phyloP scores from a whole-genome alignment of 2,797 vertebrate genomes.

The Spinibarbus caldwelli region DNA sequence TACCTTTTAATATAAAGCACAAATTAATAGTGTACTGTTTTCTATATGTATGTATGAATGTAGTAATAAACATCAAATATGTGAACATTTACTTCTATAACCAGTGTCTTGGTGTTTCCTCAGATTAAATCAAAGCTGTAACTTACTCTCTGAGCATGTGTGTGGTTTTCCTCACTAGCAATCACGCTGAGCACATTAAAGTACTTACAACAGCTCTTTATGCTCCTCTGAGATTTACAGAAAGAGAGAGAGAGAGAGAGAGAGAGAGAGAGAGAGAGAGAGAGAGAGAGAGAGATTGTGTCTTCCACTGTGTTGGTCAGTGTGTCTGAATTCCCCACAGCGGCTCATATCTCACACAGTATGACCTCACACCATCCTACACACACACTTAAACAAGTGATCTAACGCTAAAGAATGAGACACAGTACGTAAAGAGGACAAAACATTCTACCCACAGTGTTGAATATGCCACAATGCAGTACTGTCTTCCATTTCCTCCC shows the following conservation, averaged over 20 bases:
- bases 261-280: too few relatives aligned
- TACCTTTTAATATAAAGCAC: neutral
- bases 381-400: conserved; percentile 42
- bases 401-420: conserved; percentile 26
- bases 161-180: conserved; percentile 30
- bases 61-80: neutral
- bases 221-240: conserved; percentile 22
- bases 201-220: conserved; percentile 55
- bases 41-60: neutral
- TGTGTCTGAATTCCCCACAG: conserved; percentile 46
- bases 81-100: conserved; percentile 28
- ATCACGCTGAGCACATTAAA: conserved; percentile 38
- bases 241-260: conserved; percentile 4
- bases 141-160: conserved; percentile 25
- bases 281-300: conserved; percentile 37
- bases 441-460: conserved; percentile 50
- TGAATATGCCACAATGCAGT: conserved; percentile 50
- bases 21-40: neutral
- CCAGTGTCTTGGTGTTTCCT: neutral
- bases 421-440: conserved; percentile 30
- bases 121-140: conserved; percentile 11
- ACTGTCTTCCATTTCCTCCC: conserved; percentile 48
- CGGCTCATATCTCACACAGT: conserved; percentile 47
- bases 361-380: conserved; percentile 58
- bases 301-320: conserved; percentile 46